phyloP scores from a whole-genome alignment of 2,797 vertebrate genomes.

The Falco concolor region DNA sequence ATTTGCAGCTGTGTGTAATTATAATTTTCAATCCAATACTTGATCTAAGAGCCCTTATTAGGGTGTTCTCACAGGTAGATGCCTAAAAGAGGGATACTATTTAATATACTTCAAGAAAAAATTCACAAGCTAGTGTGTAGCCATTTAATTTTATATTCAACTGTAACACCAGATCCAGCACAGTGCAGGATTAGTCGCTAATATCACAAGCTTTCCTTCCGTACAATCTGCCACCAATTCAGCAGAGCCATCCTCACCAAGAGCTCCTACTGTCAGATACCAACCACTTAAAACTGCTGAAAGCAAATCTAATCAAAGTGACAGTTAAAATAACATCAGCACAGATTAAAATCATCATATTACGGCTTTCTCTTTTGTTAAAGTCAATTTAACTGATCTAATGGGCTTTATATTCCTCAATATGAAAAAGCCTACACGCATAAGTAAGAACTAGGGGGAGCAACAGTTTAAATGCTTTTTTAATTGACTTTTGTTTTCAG shows the following conservation, averaged over 20 bases:
- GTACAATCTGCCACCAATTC: not conserved
- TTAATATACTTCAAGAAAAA: not conserved
- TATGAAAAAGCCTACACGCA: not conserved
- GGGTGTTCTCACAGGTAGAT: not conserved
- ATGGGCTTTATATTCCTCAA: not conserved
- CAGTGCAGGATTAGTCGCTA: not conserved
- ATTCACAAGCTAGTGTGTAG: not conserved
- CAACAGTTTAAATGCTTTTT: not conserved
- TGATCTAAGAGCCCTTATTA: not conserved
- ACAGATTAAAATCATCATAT: not conserved
- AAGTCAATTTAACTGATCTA: not conserved
- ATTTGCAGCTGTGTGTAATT: not conserved
- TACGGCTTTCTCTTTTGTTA: not conserved
- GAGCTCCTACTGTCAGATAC: not conserved
- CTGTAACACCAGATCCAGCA: not conserved
- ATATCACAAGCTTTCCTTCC: not conserved
- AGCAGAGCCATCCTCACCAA: not conserved
- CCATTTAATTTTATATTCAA: not conserved
- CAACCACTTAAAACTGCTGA: not conserved
- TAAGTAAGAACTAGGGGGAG: slow-evolving; percentile 12
- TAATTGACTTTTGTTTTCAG: slow-evolving; percentile 9
- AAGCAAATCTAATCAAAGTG: not conserved
- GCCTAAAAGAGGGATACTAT: not conserved
- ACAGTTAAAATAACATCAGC: not conserved
- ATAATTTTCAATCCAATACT: not conserved